Evolutionary conservation across 2,113 vertebrate genomes (phyloP), one percentile per base, ranked within the genome.

Genomic region (Sardina pilchardus): DNA sequence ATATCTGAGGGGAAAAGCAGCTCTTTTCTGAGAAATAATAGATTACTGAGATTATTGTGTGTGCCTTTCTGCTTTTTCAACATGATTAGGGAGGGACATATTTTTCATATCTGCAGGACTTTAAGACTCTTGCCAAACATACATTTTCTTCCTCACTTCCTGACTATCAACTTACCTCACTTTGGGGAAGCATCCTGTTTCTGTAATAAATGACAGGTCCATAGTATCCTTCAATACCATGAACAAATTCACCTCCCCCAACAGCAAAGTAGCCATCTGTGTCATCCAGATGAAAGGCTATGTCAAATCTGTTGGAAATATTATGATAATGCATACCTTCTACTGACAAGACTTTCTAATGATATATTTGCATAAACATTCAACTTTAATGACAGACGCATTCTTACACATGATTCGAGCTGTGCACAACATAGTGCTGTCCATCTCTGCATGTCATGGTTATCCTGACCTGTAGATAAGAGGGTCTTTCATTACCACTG

Each of bases 191-290:
- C 21, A 87, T 78, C 87, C 86, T 90, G 92, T 94, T 94, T 47
- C 95, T 93, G 86, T 93, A 89, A 83, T 93, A 95, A 39, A 93
- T 86, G 26, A 92, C 17, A 0, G 96, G 95, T n/a, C 96, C 96
- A 86, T 90, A 95, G 90, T 93, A 96, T 24, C 95, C 95, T 53
- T 94, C 91, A 19, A 94, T 85, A 14, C 95, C 94, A 43, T 0
- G 50, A 6, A 92, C 47, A 43, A 89, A 95, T 83, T 92, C 91
- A 30, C 94, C 94, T 86, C 96, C 96, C 83, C 94, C 94, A 59
- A 96, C 89, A 82, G 94, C 93, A 92, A 96, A 96, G 84, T 92
- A 94, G 16, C 95, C 96, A 0, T 93, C 91, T 0, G 94, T 94
- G 91, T 96, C 96, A 87, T 95, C 94, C 85, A 96, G 12, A 30